Evolutionary conservation across 2,113 vertebrate genomes (phyloP), one percentile per base, ranked within the genome.

Genomic region (Nipponia nippon): DNA sequence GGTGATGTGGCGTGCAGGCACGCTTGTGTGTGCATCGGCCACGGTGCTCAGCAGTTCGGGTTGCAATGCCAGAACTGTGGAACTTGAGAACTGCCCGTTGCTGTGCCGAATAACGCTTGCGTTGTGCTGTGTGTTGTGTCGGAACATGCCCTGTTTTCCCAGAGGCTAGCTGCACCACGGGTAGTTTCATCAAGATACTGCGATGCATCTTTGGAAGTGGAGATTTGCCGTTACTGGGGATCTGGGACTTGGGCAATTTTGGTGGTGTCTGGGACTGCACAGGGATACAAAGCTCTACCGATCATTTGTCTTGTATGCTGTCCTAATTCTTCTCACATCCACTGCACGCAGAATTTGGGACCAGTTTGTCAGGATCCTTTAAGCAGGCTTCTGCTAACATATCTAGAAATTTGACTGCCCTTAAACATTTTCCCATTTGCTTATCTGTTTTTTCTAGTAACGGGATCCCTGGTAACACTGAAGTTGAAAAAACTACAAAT

Each of bases 21-120:
- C 1, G 0, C 42, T 36, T 4, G 20, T 16, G 50, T 10, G 55
- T 3, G 11, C 50, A 7, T 73, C 1, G 0, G 25, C 47, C 71
- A 7, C 0, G 1, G 15, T 17, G 75, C 34, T 36, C 30, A 8
- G 11, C 27, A 8, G 49, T 53, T 82, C 38, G 11, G 29, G 16
- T 2, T 36, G 62, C 52, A 58, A 5, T 34, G 49, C 16, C 63
- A 10, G 72, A 7, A 19, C 14, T 53, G 44, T 49, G 34, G 67
- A 55, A 23, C 40, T 10, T 26, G 47, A 27, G 47, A 10, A 7
- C 32, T 47, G 18, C 32, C 34, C 0, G 0, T 13, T 52, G 22
- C 75, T 58, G 22, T 72, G 42, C 36, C 34, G 38, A 5, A 5
- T 9, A 65, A 6, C 0, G 1, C 2, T 30, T 22, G 4, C 0